A percentile compares a stretch with the other conserved stretches of the same genome.
phyloP scores from a whole-genome alignment of 37 sponge, comb jelly and placozoan genomes.

The Chondrilla cf. caribensis region DNA sequence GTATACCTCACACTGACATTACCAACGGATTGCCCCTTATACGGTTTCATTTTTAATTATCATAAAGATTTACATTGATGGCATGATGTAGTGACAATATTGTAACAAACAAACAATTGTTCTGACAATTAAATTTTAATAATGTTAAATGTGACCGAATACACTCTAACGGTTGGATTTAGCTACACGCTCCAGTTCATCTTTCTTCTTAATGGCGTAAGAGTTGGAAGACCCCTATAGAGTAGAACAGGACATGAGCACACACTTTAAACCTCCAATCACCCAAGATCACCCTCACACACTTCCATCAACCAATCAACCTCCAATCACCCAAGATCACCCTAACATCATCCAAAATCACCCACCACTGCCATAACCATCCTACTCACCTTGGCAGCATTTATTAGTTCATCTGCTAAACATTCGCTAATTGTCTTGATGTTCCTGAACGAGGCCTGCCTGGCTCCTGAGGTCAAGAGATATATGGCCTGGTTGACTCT shows the following conservation, averaged over 20 bases:
- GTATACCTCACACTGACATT: no score
- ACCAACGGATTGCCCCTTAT: no score
- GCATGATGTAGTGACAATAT: neutral
- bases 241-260: neutral
- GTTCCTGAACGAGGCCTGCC: slow-evolving; percentile 96
- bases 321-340: no score
- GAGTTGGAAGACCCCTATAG: slow-evolving; percentile 95
- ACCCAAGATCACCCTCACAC: no score
- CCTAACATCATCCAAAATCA: no score
- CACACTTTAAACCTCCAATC: no score
- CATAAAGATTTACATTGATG: neutral
- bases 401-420: slow-evolving; percentile 98
- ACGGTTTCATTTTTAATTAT: no score
- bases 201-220: slow-evolving; percentile 99
- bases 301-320: no score
- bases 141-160: no score
- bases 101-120: neutral
- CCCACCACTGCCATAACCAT: no score
- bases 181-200: slow-evolving; percentile 98
- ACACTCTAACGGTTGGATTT: slow-evolving; percentile 94
- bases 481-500: slow-evolving; percentile 99
- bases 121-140: no score
- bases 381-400: slow-evolving; percentile 88
- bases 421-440: slow-evolving; percentile 99
- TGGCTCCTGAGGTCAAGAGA: slow-evolving; percentile 93